phyloP scores from a whole-genome alignment of 2,888 invertebrate genomes.

The Luffia ferchaultella region DNA sequence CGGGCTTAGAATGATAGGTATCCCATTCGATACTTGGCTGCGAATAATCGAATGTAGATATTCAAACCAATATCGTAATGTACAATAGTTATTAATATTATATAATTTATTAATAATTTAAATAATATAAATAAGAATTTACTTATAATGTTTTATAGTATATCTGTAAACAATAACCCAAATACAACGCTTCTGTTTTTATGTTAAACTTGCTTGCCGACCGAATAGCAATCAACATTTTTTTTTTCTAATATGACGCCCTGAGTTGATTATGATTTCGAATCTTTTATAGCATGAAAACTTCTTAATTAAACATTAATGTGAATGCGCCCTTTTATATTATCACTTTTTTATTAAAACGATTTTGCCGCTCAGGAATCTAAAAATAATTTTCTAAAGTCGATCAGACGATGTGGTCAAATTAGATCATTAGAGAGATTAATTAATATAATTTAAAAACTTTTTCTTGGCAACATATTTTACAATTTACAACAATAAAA shows the following conservation, averaged over 20 bases:
- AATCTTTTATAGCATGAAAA: slow-evolving; percentile 49
- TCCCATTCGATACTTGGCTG: too few species aligned
- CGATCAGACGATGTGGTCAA: not conserved
- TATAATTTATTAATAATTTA: too few species aligned
- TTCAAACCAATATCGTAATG: too few species aligned
- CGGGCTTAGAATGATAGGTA: too few species aligned
- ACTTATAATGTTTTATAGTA: too few species aligned
- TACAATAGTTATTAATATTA: too few species aligned
- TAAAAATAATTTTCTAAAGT: slow-evolving; percentile 29
- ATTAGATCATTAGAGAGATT: not conserved
- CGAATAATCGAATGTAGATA: too few species aligned
- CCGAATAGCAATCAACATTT: not conserved
- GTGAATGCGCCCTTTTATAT: slow-evolving; percentile 43
- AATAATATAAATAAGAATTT: too few species aligned
- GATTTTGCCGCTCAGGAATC: slow-evolving; percentile 50
- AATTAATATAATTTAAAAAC: not conserved
- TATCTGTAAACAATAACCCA: too few species aligned
- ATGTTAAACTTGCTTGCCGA: not conserved
- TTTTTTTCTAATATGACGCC: slow-evolving; percentile 1
- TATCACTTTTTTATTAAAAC: slow-evolving; percentile 49
- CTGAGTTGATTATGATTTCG: slow-evolving; percentile 4
- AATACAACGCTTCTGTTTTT: not conserved
- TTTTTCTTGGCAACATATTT: not conserved
- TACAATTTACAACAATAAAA: too few species aligned
- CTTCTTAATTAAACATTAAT: slow-evolving; percentile 56